Conservation (phyloP, 2,888 invertebrate genomes). For the Heliconius ethilla region DNA sequence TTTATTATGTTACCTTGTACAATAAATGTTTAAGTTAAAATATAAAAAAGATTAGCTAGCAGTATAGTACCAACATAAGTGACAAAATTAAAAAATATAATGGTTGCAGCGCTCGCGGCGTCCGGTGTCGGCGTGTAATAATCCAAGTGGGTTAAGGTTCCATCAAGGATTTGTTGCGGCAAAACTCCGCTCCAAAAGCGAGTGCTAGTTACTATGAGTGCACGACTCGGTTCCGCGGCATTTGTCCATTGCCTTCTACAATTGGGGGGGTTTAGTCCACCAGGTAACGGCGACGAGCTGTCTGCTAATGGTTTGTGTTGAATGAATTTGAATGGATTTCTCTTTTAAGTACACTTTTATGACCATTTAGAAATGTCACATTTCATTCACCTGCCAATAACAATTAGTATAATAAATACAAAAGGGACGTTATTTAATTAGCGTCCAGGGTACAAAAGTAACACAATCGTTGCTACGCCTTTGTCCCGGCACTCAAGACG, state of each 20-base stretch:
- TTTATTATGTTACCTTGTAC: not conserved
- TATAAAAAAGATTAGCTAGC: not conserved
- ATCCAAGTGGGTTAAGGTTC: slow-evolving; percentile 82
- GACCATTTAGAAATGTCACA: slow-evolving; percentile 48
- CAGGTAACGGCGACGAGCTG: slow-evolving; percentile 63
- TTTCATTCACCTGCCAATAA: slow-evolving; percentile 65
- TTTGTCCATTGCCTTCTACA: slow-evolving; percentile 70
- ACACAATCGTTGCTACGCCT: slow-evolving; percentile 72
- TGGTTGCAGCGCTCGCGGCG: slow-evolving; percentile 67
- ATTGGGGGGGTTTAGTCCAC: slow-evolving; percentile 47
- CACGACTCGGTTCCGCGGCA: slow-evolving; percentile 76
- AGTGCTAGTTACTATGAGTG: slow-evolving; percentile 76
- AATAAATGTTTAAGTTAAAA: slow-evolving; percentile 38
- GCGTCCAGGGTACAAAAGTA: slow-evolving; percentile 74
- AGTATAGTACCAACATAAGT: slow-evolving; percentile 39
- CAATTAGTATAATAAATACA: slow-evolving; percentile 59
- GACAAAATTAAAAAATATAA: slow-evolving; percentile 56
- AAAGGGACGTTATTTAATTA: slow-evolving; percentile 75
- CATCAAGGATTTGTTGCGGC: slow-evolving; percentile 82
- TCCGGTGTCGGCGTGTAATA: slow-evolving; percentile 71
- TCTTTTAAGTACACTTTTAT: slow-evolving; percentile 44
- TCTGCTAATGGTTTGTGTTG: slow-evolving; percentile 60
- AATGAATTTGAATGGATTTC: slow-evolving; percentile 56
- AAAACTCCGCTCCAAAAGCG: slow-evolving; percentile 81
- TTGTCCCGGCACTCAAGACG: slow-evolving; percentile 62